Conservation (phyloP, 2,113 vertebrate genomes). For the Crotalus viridis region DNA sequence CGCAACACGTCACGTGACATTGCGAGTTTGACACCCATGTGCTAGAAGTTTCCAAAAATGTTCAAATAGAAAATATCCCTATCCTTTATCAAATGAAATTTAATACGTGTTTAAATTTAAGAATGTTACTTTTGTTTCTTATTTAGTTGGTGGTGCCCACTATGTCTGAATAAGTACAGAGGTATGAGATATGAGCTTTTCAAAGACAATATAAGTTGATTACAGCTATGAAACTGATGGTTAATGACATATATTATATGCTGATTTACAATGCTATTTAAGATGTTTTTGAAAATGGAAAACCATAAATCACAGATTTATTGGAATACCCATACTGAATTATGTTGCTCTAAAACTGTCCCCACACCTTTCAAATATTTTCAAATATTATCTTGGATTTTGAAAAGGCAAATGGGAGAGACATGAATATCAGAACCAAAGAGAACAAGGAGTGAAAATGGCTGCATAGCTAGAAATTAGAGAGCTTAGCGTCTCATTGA, state of each 20-base stretch:
- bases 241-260: not conserved
- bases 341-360: not conserved
- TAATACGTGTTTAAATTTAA: not conserved
- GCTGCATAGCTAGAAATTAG: not conserved
- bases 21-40: not conserved
- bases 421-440: not conserved
- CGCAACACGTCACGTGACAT: too few relatives aligned
- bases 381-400: not conserved
- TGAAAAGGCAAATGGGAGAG: not conserved
- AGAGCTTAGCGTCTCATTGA: not conserved
- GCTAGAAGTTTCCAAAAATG: not conserved
- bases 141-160: not conserved
- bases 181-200: not conserved
- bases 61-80: not conserved
- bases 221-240: not conserved
- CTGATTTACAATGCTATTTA: not conserved
- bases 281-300: not conserved
- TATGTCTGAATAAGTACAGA: not conserved
- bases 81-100: not conserved
- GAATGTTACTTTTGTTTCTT: not conserved
- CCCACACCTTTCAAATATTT: not conserved
- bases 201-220: not conserved
- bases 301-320: not conserved
- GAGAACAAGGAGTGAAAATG: not conserved
- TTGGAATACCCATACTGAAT: not conserved